Conservation (phyloP, 2,797 vertebrate genomes). For the Arremon aurantiirostris region DNA sequence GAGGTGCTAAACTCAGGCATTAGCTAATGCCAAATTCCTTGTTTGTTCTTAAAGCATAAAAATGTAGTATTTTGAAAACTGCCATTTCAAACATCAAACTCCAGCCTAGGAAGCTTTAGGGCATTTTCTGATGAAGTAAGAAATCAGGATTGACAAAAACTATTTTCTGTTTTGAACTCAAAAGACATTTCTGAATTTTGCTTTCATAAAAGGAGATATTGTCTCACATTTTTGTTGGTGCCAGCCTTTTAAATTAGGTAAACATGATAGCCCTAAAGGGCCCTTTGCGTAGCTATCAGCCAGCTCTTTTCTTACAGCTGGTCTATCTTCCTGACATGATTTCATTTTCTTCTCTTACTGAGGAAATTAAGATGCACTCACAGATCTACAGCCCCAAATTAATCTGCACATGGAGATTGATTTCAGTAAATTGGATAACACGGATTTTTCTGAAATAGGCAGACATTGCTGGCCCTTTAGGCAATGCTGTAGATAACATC, state of each 20-base stretch:
- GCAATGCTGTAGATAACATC: background rate
- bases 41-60: background rate
- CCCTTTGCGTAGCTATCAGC: background rate
- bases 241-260: background rate
- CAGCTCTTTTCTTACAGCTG: background rate
- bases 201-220: background rate
- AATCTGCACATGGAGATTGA: slow-evolving; percentile 21
- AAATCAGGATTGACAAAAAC: background rate
- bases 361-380: background rate
- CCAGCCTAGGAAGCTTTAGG: background rate
- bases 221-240: background rate
- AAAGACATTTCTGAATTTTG: background rate
- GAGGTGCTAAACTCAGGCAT: background rate
- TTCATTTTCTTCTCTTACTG: slow-evolving; percentile 7
- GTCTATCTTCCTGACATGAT: background rate
- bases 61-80: background rate
- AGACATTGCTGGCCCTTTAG: background rate
- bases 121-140: background rate
- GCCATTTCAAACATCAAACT: background rate
- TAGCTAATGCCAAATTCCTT: background rate
- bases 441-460: background rate
- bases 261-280: background rate
- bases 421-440: slow-evolving; percentile 6
- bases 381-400: background rate
- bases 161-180: background rate